phyloP scores from a whole-genome alignment of 2,888 invertebrate species.

The Sarcophaga caerulescens region DNA sequence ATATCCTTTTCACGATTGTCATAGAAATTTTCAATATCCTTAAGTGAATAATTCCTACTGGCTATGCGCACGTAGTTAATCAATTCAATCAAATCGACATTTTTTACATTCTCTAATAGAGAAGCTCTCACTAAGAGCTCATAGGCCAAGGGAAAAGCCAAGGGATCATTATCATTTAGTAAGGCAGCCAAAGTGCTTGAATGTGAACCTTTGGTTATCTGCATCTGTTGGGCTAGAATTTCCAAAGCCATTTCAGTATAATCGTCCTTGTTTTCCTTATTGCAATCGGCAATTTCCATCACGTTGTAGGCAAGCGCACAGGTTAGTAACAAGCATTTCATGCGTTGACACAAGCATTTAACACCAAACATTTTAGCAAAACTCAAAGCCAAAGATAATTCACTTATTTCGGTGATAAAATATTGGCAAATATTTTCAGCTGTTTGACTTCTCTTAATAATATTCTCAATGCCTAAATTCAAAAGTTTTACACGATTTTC shows the following conservation, averaged over 20 bases:
- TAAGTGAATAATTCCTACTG: conserved; percentile 73
- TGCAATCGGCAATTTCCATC: conserved; percentile 74
- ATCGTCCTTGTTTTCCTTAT: conserved; percentile 72
- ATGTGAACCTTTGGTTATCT: conserved; percentile 68
- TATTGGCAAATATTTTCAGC: conserved; percentile 73
- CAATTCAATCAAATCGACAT: conserved; percentile 76
- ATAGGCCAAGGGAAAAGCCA: conserved; percentile 76
- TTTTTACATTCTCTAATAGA: conserved; percentile 70
- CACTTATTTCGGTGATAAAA: conserved; percentile 74
- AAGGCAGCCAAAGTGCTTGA: conserved; percentile 39
- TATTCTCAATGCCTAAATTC: conserved; percentile 73
- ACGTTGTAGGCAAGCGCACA: conserved; percentile 77
- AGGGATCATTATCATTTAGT: conserved; percentile 73
- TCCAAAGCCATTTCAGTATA: conserved; percentile 77
- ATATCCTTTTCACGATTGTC: conserved; percentile 70
- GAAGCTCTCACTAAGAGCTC: conserved; percentile 75
- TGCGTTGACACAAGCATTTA: conserved; percentile 73
- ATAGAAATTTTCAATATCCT: conserved; percentile 73
- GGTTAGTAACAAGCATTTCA: conserved; percentile 76
- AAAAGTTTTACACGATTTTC: conserved; percentile 72
- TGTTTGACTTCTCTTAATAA: conserved; percentile 73
- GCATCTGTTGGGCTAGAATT: conserved; percentile 78
- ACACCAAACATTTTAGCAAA: conserved; percentile 75
- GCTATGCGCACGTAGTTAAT: conserved; percentile 77
- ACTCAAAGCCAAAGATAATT: conserved; percentile 73